Evolutionary conservation across 2,797 vertebrate species (phyloP).

Genomic region (Pseudomugil gertrudae): DNA sequence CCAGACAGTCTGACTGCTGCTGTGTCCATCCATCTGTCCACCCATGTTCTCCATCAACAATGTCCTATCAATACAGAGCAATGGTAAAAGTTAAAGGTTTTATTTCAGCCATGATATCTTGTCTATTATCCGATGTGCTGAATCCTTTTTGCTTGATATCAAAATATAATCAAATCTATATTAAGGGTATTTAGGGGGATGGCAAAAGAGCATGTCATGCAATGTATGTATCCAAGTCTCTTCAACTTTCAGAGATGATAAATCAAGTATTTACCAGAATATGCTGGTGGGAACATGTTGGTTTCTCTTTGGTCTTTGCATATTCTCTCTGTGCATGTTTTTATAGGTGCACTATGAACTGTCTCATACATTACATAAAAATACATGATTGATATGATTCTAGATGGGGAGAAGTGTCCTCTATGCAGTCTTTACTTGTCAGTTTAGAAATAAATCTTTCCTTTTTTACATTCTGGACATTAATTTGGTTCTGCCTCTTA

Average conservation of each 20-base stretch:
- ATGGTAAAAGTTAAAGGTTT: slow-evolving; percentile 2
- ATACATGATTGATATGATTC: no score
- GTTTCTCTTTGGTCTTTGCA: no score
- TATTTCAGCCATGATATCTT: background rate
- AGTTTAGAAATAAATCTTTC: background rate
- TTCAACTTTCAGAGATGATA: no score
- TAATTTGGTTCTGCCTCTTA: background rate
- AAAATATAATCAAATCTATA: background rate
- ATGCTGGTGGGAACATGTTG: no score
- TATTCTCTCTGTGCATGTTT: no score
- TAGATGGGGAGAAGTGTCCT: no score
- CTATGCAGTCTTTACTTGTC: no score
- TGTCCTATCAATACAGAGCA: background rate
- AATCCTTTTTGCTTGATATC: background rate
- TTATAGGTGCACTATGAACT: no score
- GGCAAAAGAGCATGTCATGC: no score
- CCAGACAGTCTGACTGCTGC: slow-evolving; percentile 17
- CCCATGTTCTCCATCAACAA: background rate
- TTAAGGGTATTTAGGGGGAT: background rate
- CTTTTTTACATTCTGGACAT: background rate
- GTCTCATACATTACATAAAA: no score
- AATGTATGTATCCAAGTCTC: no score
- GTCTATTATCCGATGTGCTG: background rate
- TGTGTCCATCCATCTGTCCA: slow-evolving; percentile 9
- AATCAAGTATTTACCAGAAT: no score